Evolutionary conservation across 1,140 invertebrate genomes (phyloP).

Genomic region (Planococcus citri): DNA sequence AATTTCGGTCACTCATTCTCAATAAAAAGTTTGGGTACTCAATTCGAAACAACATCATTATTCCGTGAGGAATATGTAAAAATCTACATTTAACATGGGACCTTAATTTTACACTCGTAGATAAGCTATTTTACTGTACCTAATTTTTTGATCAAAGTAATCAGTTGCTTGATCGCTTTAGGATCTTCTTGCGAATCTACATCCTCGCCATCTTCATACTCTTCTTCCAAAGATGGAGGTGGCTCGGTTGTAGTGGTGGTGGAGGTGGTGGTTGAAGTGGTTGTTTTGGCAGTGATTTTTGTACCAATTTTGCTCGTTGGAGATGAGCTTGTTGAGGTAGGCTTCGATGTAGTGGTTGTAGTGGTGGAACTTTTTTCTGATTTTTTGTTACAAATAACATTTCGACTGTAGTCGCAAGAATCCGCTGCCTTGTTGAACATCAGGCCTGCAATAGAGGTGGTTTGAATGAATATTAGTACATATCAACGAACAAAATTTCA

Average conservation of each 20-base stretch:
- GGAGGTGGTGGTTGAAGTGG: conserved; percentile 40
- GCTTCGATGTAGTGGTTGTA: conserved; percentile 37
- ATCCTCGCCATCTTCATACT: conserved; percentile 49
- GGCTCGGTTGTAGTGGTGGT: conserved; percentile 36
- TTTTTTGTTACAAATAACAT: conserved; percentile 61
- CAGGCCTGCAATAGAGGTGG: conserved; percentile 42
- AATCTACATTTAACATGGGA: no score
- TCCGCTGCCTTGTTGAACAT: conserved; percentile 84
- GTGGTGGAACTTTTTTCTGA: conserved; percentile 30
- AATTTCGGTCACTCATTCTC: no score
- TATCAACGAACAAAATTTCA: background rate
- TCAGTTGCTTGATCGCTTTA: conserved; percentile 67
- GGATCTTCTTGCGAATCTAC: conserved; percentile 61
- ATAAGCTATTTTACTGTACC: no score
- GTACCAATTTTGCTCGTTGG: no score
- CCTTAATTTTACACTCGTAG: no score
- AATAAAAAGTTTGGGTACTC: no score
- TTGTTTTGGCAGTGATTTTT: conserved; percentile 30
- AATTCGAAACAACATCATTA: no score
- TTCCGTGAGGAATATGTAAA: no score
- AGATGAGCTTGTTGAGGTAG: conserved; percentile 29
- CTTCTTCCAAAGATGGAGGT: conserved; percentile 33
- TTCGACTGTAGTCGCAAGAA: conserved; percentile 80
- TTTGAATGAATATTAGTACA: background rate
- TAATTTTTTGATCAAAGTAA: conserved; percentile 71